Conservation (phyloP, 2,113 vertebrate species). For the Hippocampus comes region DNA sequence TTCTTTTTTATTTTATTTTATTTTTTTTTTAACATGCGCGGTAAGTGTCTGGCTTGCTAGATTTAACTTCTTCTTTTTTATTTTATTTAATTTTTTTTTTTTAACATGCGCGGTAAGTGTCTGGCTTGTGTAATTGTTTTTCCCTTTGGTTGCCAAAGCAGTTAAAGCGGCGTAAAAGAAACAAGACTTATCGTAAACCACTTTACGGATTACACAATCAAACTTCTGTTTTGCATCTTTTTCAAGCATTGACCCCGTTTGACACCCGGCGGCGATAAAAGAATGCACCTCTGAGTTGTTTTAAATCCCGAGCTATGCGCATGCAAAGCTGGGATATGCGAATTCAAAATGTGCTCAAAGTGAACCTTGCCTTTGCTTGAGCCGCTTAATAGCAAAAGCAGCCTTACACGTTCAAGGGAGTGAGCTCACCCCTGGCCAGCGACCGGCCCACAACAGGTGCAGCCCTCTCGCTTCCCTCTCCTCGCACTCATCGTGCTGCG, state of each 20-base stretch:
- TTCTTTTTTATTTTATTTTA: not conserved
- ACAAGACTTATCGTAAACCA: not conserved
- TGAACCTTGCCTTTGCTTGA: constrained; percentile 7
- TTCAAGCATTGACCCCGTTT: not conserved
- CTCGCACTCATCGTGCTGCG: constrained; percentile 33
- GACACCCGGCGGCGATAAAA: not conserved
- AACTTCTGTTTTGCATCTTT: constrained; percentile 5
- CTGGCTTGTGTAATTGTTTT: not conserved
- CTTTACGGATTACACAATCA: constrained; percentile 1
- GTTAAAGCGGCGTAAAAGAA: not conserved
- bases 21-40: no score
- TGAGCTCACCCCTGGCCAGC: constrained; percentile 45
- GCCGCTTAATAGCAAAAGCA: constrained; percentile 36
- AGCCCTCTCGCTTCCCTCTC: constrained; percentile 18
- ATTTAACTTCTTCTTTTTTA: not conserved
- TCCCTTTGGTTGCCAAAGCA: not conserved
- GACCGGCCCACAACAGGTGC: constrained; percentile 61
- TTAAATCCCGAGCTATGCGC: not conserved
- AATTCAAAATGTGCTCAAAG: constrained; percentile 1
- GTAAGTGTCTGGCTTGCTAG: not conserved
- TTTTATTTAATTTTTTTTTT: no score
- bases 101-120: not conserved
- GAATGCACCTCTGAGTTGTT: not conserved
- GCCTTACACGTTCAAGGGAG: constrained; percentile 25
- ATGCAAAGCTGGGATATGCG: constrained; percentile 3